Conservation (phyloP, 2,113 vertebrate species). For the Ciconia boyciana region DNA sequence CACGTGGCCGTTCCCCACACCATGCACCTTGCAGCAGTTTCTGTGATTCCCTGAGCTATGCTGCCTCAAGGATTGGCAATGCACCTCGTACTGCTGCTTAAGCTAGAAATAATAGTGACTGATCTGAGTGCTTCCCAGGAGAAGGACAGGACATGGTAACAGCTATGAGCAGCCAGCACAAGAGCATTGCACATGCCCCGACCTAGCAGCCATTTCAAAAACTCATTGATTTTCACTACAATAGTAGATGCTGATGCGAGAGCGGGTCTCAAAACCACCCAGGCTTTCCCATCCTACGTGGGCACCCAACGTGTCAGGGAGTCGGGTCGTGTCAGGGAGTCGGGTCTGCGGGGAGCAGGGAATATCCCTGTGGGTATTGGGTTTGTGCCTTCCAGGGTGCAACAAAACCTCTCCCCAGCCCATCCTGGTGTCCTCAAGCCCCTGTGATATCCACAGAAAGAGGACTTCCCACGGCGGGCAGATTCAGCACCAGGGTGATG, state of each 20-base stretch:
- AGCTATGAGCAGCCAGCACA: not conserved
- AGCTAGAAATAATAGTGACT: not conserved
- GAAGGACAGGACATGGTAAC: not conserved
- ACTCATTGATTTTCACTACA: not conserved
- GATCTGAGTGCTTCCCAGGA: not conserved
- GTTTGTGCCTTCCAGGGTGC: not conserved
- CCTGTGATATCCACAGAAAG: not conserved
- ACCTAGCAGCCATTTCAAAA: not conserved
- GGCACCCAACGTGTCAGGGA: not conserved
- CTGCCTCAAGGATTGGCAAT: not conserved
- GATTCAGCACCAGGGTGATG: not conserved
- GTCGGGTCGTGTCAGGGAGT: fast-evolving
- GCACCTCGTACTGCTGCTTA: not conserved
- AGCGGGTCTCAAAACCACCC: not conserved
- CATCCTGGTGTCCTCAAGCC: not conserved
- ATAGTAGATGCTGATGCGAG: not conserved
- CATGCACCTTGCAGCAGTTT: not conserved
- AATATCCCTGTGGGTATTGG: not conserved
- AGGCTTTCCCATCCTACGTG: not conserved
- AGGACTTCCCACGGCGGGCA: fast-evolving
- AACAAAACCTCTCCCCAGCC: not conserved
- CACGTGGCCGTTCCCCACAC: not conserved
- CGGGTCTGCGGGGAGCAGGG: not conserved
- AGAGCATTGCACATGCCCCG: not conserved
- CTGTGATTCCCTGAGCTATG: not conserved